These are phyloP conservation scores for Leptogaster cylindrica DNA, from an alignment of 2,888 invertebrate species.

Conservation along the genomic window DNA sequence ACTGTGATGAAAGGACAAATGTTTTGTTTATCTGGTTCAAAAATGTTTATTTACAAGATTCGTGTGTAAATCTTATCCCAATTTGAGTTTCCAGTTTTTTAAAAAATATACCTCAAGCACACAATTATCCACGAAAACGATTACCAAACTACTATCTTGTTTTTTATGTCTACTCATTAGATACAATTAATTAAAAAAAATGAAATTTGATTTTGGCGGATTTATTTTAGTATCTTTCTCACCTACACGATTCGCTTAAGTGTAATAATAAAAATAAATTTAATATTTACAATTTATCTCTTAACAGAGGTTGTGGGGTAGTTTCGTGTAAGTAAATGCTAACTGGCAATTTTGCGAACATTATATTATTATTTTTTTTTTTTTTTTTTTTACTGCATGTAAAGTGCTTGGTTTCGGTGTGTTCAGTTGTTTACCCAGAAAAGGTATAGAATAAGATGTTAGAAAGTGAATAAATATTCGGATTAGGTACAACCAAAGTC, in stretches of 20 bases:
- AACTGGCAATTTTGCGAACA: background rate
- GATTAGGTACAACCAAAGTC: constrained; percentile 23
- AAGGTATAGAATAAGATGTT: constrained; percentile 10
- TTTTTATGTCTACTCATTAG: constrained; percentile 2
- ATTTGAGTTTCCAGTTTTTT: no score
- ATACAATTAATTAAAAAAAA: constrained; percentile 1
- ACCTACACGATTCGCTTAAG: background rate
- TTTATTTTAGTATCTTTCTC: background rate
- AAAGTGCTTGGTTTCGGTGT: background rate
- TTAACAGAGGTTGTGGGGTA: background rate
- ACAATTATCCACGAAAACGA: background rate
- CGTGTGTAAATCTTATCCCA: no score
- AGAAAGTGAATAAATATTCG: no score
- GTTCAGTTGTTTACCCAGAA: background rate
- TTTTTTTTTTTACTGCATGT: background rate
- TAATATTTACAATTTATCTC: constrained; percentile 33
- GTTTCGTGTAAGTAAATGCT: background rate
- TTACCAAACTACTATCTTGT: background rate
- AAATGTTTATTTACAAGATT: constrained; percentile 3
- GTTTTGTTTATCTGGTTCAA: constrained; percentile 1
- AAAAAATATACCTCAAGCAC: constrained; percentile 1
- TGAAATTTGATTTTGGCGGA: constrained; percentile 36
- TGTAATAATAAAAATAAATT: constrained; percentile 31
- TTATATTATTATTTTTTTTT: constrained; percentile 4
- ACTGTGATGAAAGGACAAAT: background rate